phyloP scores from a whole-genome alignment of 2,888 invertebrate genomes.

The Leucophenga montana region DNA sequence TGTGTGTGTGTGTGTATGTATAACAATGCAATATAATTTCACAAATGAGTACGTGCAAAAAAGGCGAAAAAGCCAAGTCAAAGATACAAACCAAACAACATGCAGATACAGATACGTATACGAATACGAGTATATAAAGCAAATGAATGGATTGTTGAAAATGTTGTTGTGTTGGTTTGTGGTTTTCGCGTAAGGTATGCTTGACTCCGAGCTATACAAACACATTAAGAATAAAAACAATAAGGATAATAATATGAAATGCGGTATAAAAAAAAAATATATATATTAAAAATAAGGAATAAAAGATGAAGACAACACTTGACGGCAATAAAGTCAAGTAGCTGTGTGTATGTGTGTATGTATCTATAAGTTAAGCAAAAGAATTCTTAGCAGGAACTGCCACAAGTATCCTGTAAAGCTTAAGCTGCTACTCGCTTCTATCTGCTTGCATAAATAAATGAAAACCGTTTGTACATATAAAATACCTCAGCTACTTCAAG shows the following conservation, averaged over 20 bases:
- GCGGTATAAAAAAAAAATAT: no score
- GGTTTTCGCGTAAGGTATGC: neutral
- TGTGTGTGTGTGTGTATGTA: no score
- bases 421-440: no score
- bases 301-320: conserved; percentile 42
- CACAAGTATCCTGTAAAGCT: neutral
- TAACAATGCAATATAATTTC: conserved; percentile 1
- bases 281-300: no score
- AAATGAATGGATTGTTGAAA: neutral
- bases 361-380: no score
- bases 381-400: conserved; percentile 50
- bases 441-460: no score
- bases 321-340: conserved; percentile 62
- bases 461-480: no score
- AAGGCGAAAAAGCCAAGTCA: conserved; percentile 30
- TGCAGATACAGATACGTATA: no score
- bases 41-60: conserved; percentile 14
- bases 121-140: no score
- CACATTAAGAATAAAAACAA: conserved; percentile 3
- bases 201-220: conserved; percentile 19
- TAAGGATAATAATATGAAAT: conserved; percentile 26
- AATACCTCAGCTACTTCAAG: no score
- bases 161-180: neutral
- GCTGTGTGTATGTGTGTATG: conserved; percentile 21
- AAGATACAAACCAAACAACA: neutral